Percentiles rank a stretch among this genome's conserved stretches.
phyloP scores from a whole-genome alignment of 2,888 invertebrate species.

The Luperina nickerlii region DNA sequence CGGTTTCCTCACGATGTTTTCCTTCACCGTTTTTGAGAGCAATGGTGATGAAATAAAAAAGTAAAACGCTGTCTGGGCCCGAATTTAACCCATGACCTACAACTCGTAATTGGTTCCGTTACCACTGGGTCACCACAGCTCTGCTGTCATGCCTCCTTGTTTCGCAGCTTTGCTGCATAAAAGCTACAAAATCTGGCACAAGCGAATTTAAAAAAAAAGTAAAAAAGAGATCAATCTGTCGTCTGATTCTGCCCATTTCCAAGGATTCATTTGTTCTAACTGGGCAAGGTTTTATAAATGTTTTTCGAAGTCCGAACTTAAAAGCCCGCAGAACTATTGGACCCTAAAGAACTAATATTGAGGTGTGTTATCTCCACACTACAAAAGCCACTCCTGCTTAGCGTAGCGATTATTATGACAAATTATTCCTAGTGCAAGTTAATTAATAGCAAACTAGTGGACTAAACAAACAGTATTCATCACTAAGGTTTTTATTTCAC shows the following conservation, averaged over 20 bases:
- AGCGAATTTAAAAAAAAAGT: background rate
- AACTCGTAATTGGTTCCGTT: too few species aligned
- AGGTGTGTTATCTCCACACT: background rate
- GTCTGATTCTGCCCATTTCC: background rate
- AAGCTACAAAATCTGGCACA: constrained; percentile 1
- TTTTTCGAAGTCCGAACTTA: background rate
- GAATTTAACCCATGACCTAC: too few species aligned
- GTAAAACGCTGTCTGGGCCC: too few species aligned
- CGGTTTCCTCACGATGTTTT: too few species aligned
- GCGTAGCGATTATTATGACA: constrained; percentile 4
- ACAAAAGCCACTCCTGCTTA: constrained; percentile 3
- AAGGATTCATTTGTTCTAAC: constrained; percentile 2
- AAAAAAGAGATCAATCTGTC: background rate
- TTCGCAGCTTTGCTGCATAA: constrained; percentile 6
- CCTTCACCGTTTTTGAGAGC: too few species aligned
- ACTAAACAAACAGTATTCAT: background rate
- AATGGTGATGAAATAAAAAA: too few species aligned
- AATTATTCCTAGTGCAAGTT: background rate
- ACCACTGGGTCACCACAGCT: background rate
- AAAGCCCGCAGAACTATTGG: constrained; percentile 10
- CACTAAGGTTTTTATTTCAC: background rate
- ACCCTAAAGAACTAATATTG: constrained; percentile 23
- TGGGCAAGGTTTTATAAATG: constrained; percentile 15
- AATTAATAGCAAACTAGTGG: constrained; percentile 16
- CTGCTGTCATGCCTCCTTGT: background rate